A percentile compares a stretch with the other conserved stretches of the same genome.
Evolutionary conservation across 2,113 vertebrate genomes (phyloP).

Genomic region (Pollimyrus isidori): DNA sequence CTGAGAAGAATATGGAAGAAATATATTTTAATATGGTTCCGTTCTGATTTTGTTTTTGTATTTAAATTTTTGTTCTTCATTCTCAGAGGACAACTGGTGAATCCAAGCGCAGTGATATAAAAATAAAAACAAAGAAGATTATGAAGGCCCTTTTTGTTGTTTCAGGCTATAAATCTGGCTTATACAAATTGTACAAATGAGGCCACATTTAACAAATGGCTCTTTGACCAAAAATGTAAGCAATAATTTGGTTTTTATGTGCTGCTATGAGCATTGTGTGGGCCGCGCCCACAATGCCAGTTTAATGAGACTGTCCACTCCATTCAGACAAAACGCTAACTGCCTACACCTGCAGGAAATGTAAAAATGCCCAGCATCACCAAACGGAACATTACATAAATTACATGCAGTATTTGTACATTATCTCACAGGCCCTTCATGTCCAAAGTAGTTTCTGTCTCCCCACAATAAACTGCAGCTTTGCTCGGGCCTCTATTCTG

Average conservation of each 20-base stretch:
- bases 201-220: constrained; percentile 24
- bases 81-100: background rate
- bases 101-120: background rate
- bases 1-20: background rate
- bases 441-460: background rate
- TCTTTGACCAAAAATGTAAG: constrained; percentile 25
- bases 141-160: background rate
- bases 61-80: background rate
- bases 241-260: constrained; percentile 27
- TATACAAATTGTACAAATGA: constrained; percentile 28
- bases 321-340: constrained; percentile 21
- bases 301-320: constrained; percentile 27
- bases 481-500: background rate
- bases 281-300: background rate
- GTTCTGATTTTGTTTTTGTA: background rate
- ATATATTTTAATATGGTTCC: background rate
- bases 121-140: background rate
- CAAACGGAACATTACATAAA: background rate
- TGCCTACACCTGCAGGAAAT: constrained; percentile 11
- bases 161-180: constrained; percentile 4
- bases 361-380: constrained; percentile 20
- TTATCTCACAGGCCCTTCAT: constrained; percentile 3
- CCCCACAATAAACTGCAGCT: background rate
- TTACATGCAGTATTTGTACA: too few species aligned
- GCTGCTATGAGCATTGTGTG: constrained; percentile 3